Percentiles rank a stretch among this genome's conserved stretches.
Evolutionary conservation across 2,888 invertebrate genomes (phyloP).

Genomic region (Copidosoma aretas): DNA sequence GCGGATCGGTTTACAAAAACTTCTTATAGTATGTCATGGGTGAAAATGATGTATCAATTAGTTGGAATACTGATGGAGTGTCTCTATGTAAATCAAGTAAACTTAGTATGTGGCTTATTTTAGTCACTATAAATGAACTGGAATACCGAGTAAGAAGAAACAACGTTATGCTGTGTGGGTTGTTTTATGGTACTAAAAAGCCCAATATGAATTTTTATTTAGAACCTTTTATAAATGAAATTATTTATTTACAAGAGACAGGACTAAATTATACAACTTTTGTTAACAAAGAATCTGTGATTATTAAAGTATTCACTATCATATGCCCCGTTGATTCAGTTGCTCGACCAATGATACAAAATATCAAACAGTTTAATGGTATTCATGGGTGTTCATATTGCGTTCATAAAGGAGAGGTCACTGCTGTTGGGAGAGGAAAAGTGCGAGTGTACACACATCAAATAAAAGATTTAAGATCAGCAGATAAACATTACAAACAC

Average conservation of each 20-base stretch:
- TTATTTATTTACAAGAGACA: no score
- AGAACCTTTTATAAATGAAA: no score
- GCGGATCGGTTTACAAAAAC: no score
- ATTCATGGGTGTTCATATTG: conserved; percentile 9
- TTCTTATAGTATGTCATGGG: no score
- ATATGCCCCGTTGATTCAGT: not conserved
- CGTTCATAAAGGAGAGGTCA: not conserved
- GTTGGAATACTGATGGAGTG: no score
- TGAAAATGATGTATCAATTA: no score
- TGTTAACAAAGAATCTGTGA: no score
- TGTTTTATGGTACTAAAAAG: conserved; percentile 5
- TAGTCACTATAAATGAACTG: conserved; percentile 22
- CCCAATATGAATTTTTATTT: conserved; percentile 14
- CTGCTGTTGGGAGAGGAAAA: conserved; percentile 17
- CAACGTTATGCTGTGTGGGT: conserved; percentile 16
- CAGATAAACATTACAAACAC: conserved; percentile 1
- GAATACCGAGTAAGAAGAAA: conserved; percentile 15
- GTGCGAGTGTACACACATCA: conserved; percentile 21
- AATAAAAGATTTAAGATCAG: not conserved
- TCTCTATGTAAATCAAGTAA: no score
- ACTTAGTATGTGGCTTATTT: conserved; percentile 10
- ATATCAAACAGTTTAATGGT: conserved; percentile 3
- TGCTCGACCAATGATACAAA: not conserved
- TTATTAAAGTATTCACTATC: not conserved
- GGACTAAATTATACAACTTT: not conserved